Base-by-base conservation (phyloP, 2,888 invertebrate genomes). In the Euclidia mi region DNA sequence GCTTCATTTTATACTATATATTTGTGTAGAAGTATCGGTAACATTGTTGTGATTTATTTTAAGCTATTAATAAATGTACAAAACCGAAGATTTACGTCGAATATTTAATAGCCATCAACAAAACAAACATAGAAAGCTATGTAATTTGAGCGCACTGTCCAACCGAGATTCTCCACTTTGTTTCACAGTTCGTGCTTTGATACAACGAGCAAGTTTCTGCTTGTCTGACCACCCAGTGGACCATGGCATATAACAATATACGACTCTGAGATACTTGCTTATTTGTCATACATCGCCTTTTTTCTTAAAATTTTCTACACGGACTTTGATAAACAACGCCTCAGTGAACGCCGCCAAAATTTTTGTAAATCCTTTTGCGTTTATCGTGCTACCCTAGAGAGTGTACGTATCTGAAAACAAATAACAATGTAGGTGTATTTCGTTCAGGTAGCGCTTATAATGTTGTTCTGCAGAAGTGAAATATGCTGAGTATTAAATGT, bases 191-290 rank as follows among this genome's bases (percentile, higher is more conserved):
- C 49, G 42, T 44, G 44, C 62, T 65, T 65, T 62, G 56, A 18
- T 65, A 67, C 67, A 77, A 75, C 77, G 67, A 81, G 70, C 55
- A 49, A 52, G 61, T 65, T 60, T n/a, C n/a, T n/a, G n/a, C n/a
- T n/a, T n/a, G n/a, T n/a, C n/a, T n/a, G n/a, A n/a, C n/a, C n/a
- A n/a, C n/a, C 45, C 17, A 28, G 37, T 35, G 25, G 38, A 12
- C 20, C 40, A 25, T 25, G 1, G 20, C 4, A 25, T 25, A 7
- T 25, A 7, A 25, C 20, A 25, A 25, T 25, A 25, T 25, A 6
- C 20, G 4, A n/a, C n/a, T n/a, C n/a, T n/a, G n/a, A n/a, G n/a
- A n/a, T n/a, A n/a, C n/a, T n/a, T n/a, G n/a, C n/a, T n/a, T n/a
- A n/a, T n/a, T n/a, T n/a, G n/a, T n/a, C n/a, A n/a, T n/a, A n/a